Base-by-base conservation (phyloP, 2,888 invertebrate genomes). In the Ectemnius lituratus region DNA sequence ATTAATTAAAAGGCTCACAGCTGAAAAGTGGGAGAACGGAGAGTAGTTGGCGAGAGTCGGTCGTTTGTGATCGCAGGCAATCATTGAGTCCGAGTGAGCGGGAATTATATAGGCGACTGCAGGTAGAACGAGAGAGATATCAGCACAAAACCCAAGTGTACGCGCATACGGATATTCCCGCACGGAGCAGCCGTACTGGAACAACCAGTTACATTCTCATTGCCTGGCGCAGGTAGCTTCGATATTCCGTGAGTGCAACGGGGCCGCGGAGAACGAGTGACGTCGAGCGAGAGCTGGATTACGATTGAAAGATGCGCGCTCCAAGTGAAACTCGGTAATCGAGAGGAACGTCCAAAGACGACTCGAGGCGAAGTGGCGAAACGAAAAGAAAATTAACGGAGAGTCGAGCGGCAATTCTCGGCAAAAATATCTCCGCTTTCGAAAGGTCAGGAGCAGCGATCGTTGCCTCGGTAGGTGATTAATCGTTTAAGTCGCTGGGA, bases 281-380 rank as follows among this genome's bases (percentile, higher is more conserved):
- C 62, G 57, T 69, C 64, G 57, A 16, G 58, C 23, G 45, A 45
- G 47, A 57, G 64, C 49, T 16, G 57, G 8, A 47, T 58, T 57
- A 63, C 61, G 63, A 60, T 63, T 71, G 70, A 52, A 47, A 67
- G 65, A 79, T 82, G 81, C 85, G 86, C 86, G 77, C 66, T 78
- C 80, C 79, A 80, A 82, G 82, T 76, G 76, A 80, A 78, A 72
- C 67, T 73, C 76, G 82, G 75, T 81, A 82, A 80, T 86, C 45
- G 61, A 46, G 62, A 20, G 60, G 75, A 8, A 37, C 47, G 1
- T 23, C 3, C 3, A 23, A 23, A 16, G 56, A 58, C 20, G 45
- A 2, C 5, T 46, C 16, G 14, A 49, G 18, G 14, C 20, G 27
- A 62, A 13, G 45, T n/a, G 62, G 2, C 56, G 69, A 58, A 56